A percentile compares a stretch with the other conserved stretches of the same genome.
Evolutionary conservation across 2,888 invertebrate genomes (phyloP).

Genomic region (Tachina grossa): DNA sequence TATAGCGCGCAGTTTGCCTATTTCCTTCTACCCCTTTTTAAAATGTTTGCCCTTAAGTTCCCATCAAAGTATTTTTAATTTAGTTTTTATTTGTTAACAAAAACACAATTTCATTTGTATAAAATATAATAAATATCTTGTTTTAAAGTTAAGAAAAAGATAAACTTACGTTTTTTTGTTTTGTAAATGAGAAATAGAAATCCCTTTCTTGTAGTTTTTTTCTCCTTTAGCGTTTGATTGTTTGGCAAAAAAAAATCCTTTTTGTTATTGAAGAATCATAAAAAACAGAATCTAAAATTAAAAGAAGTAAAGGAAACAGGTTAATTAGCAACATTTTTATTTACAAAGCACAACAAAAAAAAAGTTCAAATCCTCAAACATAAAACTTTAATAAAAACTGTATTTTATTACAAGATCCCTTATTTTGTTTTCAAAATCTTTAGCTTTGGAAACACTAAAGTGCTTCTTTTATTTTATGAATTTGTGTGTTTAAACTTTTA

Average conservation of each 20-base stretch:
- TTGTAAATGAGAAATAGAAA: conserved; percentile 27
- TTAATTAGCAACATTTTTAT: conserved; percentile 62
- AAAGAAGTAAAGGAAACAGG: conserved; percentile 48
- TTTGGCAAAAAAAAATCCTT: conserved; percentile 8
- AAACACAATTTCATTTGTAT: conserved; percentile 21
- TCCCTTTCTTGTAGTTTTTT: conserved; percentile 6
- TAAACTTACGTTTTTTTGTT: conserved; percentile 36
- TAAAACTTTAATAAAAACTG: conserved; percentile 55
- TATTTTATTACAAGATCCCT: conserved; percentile 37
- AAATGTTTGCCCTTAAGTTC: not conserved
- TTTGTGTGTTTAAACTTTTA: conserved; percentile 31
- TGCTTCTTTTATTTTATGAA: conserved; percentile 27
- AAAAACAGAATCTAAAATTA: conserved; percentile 30
- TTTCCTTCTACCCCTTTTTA: not conserved
- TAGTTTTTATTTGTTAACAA: not conserved
- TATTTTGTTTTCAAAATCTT: not conserved
- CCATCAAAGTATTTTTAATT: not conserved
- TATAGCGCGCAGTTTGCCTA: not conserved
- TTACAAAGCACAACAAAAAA: conserved; percentile 31
- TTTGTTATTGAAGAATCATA: conserved; percentile 1
- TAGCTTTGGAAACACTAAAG: conserved; percentile 17
- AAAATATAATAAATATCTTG: not conserved
- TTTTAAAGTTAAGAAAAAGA: conserved; percentile 2
- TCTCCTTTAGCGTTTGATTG: conserved; percentile 7
- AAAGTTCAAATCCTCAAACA: conserved; percentile 19